Conservation (phyloP, 2,888 invertebrate species). For the Parthenolecanium corni region DNA sequence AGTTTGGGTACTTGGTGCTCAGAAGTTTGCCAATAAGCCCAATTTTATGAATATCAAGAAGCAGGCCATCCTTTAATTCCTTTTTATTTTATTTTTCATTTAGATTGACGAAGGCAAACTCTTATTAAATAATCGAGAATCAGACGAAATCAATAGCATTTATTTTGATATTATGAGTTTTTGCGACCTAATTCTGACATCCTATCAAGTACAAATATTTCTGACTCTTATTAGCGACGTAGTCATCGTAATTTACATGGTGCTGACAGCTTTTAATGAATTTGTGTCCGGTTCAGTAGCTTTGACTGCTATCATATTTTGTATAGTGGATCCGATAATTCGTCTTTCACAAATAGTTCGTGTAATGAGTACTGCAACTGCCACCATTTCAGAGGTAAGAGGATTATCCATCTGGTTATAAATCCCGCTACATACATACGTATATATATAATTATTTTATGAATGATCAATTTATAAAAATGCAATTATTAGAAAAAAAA, state of each 20-base stretch:
- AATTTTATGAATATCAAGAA: too few species aligned
- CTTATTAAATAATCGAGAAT: slow-evolving; percentile 1
- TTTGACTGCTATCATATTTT: slow-evolving; percentile 1
- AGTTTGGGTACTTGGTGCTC: too few species aligned
- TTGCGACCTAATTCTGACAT: slow-evolving; percentile 10
- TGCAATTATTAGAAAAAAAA: too few species aligned
- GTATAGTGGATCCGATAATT: slow-evolving; percentile 11
- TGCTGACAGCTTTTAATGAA: slow-evolving; percentile 22
- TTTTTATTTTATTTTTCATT: too few species aligned
- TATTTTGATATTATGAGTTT: slow-evolving; percentile 17
- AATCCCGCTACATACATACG: too few species aligned
- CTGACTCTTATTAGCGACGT: slow-evolving; percentile 13
- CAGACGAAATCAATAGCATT: slow-evolving; percentile 10
- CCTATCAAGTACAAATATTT: slow-evolving; percentile 15
- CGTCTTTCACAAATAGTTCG: slow-evolving; percentile 5
- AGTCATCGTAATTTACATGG: slow-evolving; percentile 17
- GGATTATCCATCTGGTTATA: too few species aligned
- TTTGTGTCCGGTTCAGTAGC: slow-evolving; percentile 14
- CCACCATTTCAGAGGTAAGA: slow-evolving; percentile 7
- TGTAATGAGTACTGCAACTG: slow-evolving; percentile 9
- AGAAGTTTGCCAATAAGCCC: too few species aligned
- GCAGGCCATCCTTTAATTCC: too few species aligned
- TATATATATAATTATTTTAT: not conserved
- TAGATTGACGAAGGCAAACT: slow-evolving; percentile 10
- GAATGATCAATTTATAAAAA: not conserved